Evolutionary conservation across 2,888 invertebrate species (phyloP).

Genomic region (Loripinus fragilis): DNA sequence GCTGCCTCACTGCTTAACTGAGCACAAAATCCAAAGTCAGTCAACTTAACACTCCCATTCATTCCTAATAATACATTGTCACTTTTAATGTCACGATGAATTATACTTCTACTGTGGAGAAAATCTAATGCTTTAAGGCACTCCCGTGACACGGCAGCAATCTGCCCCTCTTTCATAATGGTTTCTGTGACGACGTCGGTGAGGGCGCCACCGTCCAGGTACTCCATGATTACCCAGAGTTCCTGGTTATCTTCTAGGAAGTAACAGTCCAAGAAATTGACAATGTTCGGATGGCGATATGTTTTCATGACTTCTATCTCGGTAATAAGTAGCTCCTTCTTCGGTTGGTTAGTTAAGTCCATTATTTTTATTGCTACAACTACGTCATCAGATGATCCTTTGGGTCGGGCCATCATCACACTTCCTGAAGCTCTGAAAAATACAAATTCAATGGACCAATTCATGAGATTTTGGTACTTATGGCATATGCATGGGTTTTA

Average conservation of each 20-base stretch:
- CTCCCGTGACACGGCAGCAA: conserved; percentile 96
- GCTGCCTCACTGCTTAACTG: conserved; percentile 96
- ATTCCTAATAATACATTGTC: conserved; percentile 97
- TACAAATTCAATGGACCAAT: neutral
- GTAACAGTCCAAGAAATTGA: conserved; percentile 97
- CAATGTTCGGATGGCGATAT: conserved; percentile 95
- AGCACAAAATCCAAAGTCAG: conserved; percentile 98
- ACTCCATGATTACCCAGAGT: conserved; percentile 98
- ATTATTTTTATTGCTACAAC: conserved; percentile 98
- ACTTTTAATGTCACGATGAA: conserved; percentile 94
- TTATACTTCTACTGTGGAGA: conserved; percentile 91
- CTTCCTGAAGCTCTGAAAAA: conserved; percentile 91
- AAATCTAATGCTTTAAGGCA: conserved; percentile 94
- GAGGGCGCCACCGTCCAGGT: conserved; percentile 93
- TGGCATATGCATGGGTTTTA: no score
- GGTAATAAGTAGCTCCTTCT: conserved; percentile 97
- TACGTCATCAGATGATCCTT: conserved; percentile 86
- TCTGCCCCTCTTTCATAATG: conserved; percentile 98
- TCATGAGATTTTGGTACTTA: no score
- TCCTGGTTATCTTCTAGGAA: conserved; percentile 92
- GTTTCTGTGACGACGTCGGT: conserved; percentile 99
- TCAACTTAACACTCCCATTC: conserved; percentile 89
- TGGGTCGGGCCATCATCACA: conserved; percentile 94
- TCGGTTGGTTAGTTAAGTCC: conserved; percentile 96
- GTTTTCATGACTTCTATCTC: conserved; percentile 88